Base-by-base conservation (phyloP, 92 coral and sea anemone genomes). In the Metridium senile region DNA sequence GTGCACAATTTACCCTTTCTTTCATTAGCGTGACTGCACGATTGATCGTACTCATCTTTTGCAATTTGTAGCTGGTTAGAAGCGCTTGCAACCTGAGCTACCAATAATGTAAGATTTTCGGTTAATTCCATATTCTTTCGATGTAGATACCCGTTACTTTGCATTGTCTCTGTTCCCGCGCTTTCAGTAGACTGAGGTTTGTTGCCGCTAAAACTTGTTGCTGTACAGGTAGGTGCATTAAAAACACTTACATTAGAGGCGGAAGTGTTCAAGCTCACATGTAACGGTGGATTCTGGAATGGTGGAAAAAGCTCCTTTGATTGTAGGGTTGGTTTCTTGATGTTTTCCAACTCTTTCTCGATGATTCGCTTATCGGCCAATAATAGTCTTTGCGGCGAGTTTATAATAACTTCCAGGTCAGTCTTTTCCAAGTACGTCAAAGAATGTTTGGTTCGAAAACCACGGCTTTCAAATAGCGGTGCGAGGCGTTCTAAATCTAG, bases 401-500 rank as follows among this genome's bases (percentile, higher is more conserved):
- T 80, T 61, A 80, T 63, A 21, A 80, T 80, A 33, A 80, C 25
- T n/a, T 80, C 85, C 51, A 80, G 32, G 56, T 80, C 85, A 63
- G 61, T 80, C 43, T 62, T 49, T 31, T 59, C 74, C 25, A 81
- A 26, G 56, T 81, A 63, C 35, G 64, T 66, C 29, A 72, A 61
- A 20, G 80, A 81, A 19, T 18, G 49, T 72, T 72, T 71, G 47
- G 74, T 85, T 31, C 58, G 33, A 75, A 80, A 85, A n/a, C 82
- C 82, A 13, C 85, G 49, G 0, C 82, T 68, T 67, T 85, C 85
- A 22, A 84, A 84, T 31, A 70, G 72, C n/a, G 52, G 39, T 62
- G 87, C 82, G 18, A 83, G 70, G 23, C 74, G 62, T 51, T 76
- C 82, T 1, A 83, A 54, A 72, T 83, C 77, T 26, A 83, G 72